These are phyloP conservation scores for Novumbra hubbsi DNA, from an alignment of 2,797 vertebrate species.

Conservation along the genomic window DNA sequence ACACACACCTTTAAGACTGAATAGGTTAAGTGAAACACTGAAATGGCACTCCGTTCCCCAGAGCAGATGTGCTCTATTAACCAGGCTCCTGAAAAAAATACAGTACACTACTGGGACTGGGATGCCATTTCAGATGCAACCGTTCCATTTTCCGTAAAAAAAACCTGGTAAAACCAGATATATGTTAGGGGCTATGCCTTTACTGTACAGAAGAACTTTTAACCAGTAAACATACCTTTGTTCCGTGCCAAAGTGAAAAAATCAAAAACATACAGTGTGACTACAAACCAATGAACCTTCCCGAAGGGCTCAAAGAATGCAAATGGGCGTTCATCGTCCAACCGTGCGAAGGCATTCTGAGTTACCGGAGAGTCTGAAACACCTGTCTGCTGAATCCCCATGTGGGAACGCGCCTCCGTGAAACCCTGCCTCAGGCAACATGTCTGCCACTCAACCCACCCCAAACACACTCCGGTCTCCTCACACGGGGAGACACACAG, in stretches of 20 bases:
- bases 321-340: background rate
- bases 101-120: background rate
- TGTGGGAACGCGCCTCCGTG: background rate
- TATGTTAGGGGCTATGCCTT: background rate
- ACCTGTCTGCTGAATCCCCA: background rate
- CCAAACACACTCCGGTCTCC: background rate
- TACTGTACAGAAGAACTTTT: background rate
- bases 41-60: constrained; percentile 4
- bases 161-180: background rate
- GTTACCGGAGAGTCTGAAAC: background rate
- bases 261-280: background rate
- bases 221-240: background rate
- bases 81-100: background rate
- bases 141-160: background rate
- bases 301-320: background rate
- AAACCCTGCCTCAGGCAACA: background rate
- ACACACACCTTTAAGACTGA: background rate
- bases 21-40: constrained; percentile 6
- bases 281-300: background rate
- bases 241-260: background rate
- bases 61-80: background rate
- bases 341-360: background rate
- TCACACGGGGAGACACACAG: background rate
- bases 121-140: background rate
- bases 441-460: background rate